Evolutionary conservation across 1,140 invertebrate genomes (phyloP), one percentile per base, ranked within the genome.

Genomic region (Eriocheir sinensis): DNA sequence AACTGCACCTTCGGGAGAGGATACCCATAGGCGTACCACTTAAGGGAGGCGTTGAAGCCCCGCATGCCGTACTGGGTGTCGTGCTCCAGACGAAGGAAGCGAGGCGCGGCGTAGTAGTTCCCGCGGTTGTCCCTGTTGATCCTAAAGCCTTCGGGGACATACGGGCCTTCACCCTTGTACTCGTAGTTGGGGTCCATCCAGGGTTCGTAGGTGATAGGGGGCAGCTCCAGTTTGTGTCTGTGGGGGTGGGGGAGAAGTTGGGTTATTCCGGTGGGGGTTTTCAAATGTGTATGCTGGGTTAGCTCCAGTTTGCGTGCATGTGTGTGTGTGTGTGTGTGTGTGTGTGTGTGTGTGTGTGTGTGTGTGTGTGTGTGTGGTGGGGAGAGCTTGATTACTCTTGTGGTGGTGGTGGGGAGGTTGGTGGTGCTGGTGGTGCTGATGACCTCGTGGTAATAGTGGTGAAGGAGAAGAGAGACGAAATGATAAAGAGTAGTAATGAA

Each of bases 11-110:
- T 98, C 1, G 98, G 98, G 96, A 99, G 98, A 0, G 99, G 99
- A 97, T 99, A 99, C 0, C 98, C 99, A 96, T 99, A 99, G 21
- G 99, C 98, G 96, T 98, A 99, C 98, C 98, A 99, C 96, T 98
- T 98, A 12, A 99, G 96, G 96, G 98, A 98, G 6, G 98, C 98
- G 95, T 98, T 99, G 96, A 99, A 98, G 94, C 98, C 98, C 96
- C 98, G 98, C 0, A 99, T 98, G 4, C 98, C 98, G 96, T 99
- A 99, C 96, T 98, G 98, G 0, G 97, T 97, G 92, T 99, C 98
- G 96, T 98, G 97, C 96, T 99, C 98, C 96, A 98, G 98, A 0
- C 98, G 97, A 0, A 99, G 97, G 97, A 99, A 99, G 95, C 98
- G 96, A 2, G 97, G 96, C 21, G 97, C 41, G 96, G 96, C 92